Conservation (phyloP, 2,797 vertebrate species). For the Enteromius fasciolatus region DNA sequence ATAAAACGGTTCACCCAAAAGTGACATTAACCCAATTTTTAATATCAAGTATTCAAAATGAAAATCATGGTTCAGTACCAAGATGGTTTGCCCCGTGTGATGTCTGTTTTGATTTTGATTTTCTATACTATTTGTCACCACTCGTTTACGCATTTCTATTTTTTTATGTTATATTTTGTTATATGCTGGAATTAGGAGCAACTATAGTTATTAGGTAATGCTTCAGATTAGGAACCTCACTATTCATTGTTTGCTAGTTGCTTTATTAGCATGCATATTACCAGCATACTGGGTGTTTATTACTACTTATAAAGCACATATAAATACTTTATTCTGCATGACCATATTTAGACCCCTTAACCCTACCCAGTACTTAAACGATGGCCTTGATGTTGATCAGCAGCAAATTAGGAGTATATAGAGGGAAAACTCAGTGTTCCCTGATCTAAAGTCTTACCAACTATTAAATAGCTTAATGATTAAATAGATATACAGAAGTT, state of each 20-base stretch:
- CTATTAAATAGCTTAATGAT: too few species aligned
- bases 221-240: neutral
- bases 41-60: neutral
- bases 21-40: neutral
- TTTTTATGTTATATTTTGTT: neutral
- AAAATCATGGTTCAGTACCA: neutral
- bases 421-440: neutral
- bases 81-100: neutral
- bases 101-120: neutral
- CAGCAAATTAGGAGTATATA: neutral
- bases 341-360: neutral
- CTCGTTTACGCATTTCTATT: neutral
- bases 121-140: neutral
- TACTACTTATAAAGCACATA: neutral
- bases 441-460: neutral
- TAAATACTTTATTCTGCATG: neutral
- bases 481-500: too few species aligned
- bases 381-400: neutral
- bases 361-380: neutral
- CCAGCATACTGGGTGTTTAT: neutral
- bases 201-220: neutral
- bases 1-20: too few species aligned
- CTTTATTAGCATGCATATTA: neutral
- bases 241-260: neutral
- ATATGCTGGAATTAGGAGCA: neutral